Conservation (phyloP, 2,888 invertebrate species). For the Oeneis ivallda region DNA sequence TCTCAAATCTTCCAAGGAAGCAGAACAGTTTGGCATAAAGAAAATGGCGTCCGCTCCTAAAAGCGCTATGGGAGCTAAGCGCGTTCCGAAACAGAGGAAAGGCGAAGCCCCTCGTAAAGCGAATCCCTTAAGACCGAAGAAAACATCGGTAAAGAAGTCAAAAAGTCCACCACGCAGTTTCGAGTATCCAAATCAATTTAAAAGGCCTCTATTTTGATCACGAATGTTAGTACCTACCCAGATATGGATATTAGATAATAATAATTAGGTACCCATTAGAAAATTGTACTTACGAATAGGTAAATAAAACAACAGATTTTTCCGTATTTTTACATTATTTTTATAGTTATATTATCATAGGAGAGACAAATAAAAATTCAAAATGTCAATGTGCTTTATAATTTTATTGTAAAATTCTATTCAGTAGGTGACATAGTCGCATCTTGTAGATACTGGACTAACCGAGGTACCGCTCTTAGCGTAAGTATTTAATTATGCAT, state of each 20-base stretch:
- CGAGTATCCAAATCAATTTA: background rate
- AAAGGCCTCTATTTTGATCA: slow-evolving; percentile 3
- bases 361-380: too few species aligned
- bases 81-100: slow-evolving; percentile 39
- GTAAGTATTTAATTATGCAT: too few species aligned
- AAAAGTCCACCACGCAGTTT: slow-evolving; percentile 11
- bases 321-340: too few species aligned
- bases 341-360: too few species aligned
- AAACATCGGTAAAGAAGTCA: slow-evolving; percentile 39
- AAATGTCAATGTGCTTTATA: too few species aligned
- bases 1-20: slow-evolving; percentile 37
- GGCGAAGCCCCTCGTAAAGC: slow-evolving; percentile 50
- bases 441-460: too few species aligned
- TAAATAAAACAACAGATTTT: too few species aligned
- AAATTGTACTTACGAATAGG: background rate
- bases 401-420: too few species aligned
- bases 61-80: slow-evolving; percentile 42
- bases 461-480: too few species aligned
- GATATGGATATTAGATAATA: too few species aligned
- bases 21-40: slow-evolving; percentile 33
- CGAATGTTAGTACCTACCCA: background rate
- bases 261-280: background rate
- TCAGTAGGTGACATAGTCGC: too few species aligned
- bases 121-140: slow-evolving; percentile 46
- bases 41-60: slow-evolving; percentile 39